Percentiles rank a stretch among this genome's conserved stretches.
Evolutionary conservation across 2,888 invertebrate genomes (phyloP).

Genomic region (Ectobius pallidus): DNA sequence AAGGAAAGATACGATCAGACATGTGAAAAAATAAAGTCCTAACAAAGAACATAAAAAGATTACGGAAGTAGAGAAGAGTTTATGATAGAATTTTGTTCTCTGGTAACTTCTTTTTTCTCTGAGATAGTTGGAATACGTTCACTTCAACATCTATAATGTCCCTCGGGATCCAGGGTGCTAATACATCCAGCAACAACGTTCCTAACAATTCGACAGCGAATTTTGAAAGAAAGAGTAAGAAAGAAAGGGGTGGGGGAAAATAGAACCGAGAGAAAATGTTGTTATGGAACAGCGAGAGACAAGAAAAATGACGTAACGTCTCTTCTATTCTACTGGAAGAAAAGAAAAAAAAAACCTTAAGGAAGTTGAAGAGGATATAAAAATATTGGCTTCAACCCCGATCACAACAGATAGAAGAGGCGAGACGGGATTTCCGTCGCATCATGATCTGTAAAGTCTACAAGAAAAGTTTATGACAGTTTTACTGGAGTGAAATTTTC

Average conservation of each 20-base stretch:
- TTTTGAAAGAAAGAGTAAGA: slow-evolving; percentile 5
- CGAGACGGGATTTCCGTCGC: neutral
- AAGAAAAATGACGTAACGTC: neutral
- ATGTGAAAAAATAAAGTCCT: neutral
- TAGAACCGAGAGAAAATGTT: slow-evolving; percentile 18
- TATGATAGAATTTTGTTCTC: slow-evolving; percentile 23
- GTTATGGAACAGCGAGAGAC: neutral
- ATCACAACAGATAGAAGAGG: neutral
- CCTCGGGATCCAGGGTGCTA: slow-evolving; percentile 7
- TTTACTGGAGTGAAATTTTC: too few relatives aligned
- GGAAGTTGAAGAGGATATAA: neutral
- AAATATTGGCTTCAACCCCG: neutral
- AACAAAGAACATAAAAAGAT: neutral
- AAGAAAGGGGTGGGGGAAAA: neutral
- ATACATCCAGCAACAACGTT: slow-evolving; percentile 20
- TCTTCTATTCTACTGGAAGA: neutral
- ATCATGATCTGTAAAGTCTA: neutral
- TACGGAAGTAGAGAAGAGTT: slow-evolving; percentile 15
- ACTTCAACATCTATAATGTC: neutral
- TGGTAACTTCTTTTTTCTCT: slow-evolving; percentile 13
- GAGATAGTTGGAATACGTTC: slow-evolving; percentile 11
- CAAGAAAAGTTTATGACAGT: neutral
- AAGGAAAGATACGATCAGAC: too few relatives aligned
- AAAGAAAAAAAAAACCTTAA: neutral
- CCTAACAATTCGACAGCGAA: slow-evolving; percentile 21